These are phyloP conservation scores for Holothuria leucospilota DNA, from an alignment of 53 echinoderm and acorn worm genomes.

Conservation along the genomic window DNA sequence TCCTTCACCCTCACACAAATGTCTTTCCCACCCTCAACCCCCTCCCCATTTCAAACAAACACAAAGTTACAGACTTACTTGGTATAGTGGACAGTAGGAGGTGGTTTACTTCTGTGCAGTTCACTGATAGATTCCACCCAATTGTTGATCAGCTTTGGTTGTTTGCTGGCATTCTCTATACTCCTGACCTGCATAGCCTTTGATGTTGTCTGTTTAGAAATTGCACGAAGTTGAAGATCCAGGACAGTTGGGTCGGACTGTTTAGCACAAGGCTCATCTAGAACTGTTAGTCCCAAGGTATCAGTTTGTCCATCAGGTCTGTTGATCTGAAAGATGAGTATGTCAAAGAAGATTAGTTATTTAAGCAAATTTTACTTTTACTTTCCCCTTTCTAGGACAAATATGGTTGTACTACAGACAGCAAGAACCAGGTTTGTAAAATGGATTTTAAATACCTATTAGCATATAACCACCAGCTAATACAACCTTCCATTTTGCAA, in stretches of 20 bases:
- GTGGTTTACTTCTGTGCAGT: slow-evolving; percentile 93
- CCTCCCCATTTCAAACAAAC: background rate
- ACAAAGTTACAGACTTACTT: slow-evolving; percentile 73
- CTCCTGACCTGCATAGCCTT: slow-evolving; percentile 94
- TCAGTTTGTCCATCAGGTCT: slow-evolving; percentile 86
- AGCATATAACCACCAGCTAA: no score
- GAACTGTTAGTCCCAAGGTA: slow-evolving; percentile 84
- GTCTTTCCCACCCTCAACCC: background rate
- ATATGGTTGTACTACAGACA: no score
- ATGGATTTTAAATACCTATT: no score
- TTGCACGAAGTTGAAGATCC: slow-evolving; percentile 91
- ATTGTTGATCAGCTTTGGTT: slow-evolving; percentile 85
- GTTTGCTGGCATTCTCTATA: slow-evolving; percentile 95
- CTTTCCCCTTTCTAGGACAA: no score
- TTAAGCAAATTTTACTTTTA: no score
- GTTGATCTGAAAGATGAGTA: slow-evolving; percentile 61
- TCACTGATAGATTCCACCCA: slow-evolving; percentile 97
- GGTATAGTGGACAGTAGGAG: slow-evolving; percentile 99
- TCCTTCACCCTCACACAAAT: no score
- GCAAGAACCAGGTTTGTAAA: no score
- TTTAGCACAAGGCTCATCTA: slow-evolving; percentile 97
- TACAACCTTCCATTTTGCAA: no score
- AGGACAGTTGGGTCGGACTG: slow-evolving; percentile 98
- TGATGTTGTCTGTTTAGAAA: slow-evolving; percentile 96
- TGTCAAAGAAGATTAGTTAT: background rate